These are phyloP conservation scores for Polyodon spathula DNA, from an alignment of 2,113 vertebrate genomes.

Conservation along the genomic window DNA sequence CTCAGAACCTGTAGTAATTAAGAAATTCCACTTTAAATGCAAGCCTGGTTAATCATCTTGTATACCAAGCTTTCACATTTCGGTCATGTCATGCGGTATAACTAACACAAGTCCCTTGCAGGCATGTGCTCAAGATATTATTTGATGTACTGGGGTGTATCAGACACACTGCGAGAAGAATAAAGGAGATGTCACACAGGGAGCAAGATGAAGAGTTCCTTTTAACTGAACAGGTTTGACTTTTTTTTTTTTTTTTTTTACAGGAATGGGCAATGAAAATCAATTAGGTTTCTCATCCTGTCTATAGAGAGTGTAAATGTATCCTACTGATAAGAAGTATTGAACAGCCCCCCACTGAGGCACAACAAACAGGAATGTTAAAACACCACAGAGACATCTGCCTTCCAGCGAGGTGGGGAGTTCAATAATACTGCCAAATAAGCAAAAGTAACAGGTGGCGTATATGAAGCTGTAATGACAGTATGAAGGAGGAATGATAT, in stretches of 20 bases:
- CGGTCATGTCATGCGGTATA: no score
- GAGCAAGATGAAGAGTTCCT: neutral
- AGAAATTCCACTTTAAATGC: no score
- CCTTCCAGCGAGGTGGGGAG: neutral
- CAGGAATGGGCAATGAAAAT: neutral
- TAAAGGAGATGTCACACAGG: no score
- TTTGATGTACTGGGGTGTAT: no score
- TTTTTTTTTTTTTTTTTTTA: neutral
- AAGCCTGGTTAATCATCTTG: no score
- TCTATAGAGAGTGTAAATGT: conserved; percentile 4
- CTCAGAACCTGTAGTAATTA: no score
- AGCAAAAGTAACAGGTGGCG: neutral
- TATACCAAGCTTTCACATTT: no score
- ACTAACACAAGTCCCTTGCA: no score
- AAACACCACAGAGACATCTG: neutral
- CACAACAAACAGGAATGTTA: neutral
- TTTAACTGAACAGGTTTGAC: neutral
- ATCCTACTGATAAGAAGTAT: neutral
- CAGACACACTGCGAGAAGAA: no score
- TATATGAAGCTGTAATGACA: neutral
- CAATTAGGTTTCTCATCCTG: neutral
- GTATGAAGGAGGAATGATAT: neutral
- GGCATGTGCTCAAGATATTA: no score
- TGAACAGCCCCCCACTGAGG: neutral
- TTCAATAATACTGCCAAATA: neutral